A percentile compares a stretch with the other conserved stretches of the same genome.
These are phyloP conservation scores for Equus przewalskii DNA, from an alignment of 2,113 vertebrate species.

Conservation along the genomic window DNA sequence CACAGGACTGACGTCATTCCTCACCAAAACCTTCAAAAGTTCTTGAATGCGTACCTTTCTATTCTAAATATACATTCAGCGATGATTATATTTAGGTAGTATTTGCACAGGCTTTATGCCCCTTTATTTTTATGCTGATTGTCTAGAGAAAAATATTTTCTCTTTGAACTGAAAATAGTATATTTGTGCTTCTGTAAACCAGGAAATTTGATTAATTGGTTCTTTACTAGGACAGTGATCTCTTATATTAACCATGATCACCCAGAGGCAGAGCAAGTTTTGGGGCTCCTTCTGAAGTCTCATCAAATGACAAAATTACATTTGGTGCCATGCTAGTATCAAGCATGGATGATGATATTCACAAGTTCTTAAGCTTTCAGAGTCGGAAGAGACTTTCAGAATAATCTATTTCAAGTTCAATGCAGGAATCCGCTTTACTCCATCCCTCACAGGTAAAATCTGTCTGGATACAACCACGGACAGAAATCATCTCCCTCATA, in stretches of 20 bases:
- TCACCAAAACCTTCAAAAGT: conserved; percentile 30
- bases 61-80: background rate
- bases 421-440: background rate
- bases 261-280: too few relatives aligned
- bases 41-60: background rate
- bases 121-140: background rate
- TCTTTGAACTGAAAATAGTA: background rate
- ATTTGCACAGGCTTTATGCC: background rate
- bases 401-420: conserved; percentile 17
- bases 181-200: background rate
- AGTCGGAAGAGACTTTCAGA: background rate
- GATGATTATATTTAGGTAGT: background rate
- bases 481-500: conserved; percentile 55
- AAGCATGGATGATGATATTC: background rate
- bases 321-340: background rate
- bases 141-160: background rate
- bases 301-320: background rate
- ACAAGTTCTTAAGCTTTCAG: background rate
- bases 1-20: background rate
- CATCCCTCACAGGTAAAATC: conserved; percentile 10
- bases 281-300: background rate
- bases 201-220: background rate
- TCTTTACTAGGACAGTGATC: background rate
- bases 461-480: background rate
- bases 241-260: background rate